Conservation (phyloP, 2,888 invertebrate species). For the Agrochola macilenta region DNA sequence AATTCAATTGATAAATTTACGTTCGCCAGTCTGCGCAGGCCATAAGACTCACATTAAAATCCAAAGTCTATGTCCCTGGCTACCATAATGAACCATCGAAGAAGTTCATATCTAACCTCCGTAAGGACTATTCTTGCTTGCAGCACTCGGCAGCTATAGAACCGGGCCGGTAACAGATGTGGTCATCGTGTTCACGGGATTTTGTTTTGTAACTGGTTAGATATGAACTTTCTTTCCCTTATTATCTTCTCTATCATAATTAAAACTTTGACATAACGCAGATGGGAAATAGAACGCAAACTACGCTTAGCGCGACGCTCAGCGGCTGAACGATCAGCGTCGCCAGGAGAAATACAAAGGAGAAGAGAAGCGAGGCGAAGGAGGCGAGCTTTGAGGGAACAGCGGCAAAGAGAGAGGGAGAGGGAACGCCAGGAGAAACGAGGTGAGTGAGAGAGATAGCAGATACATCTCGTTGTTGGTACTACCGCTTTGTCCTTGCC, state of each 20-base stretch:
- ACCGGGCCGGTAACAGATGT: too few species aligned
- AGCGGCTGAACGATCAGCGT: conserved; percentile 82
- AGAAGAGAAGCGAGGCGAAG: conserved; percentile 77
- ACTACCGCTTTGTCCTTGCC: neutral
- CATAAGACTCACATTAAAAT: neutral
- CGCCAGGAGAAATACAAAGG: conserved; percentile 78
- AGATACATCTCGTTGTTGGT: neutral
- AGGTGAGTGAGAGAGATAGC: conserved; percentile 33
- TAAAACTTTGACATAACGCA: conserved; percentile 45
- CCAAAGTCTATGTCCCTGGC: neutral
- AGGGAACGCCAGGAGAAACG: conserved; percentile 63
- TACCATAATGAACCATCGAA: too few species aligned
- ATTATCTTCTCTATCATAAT: neutral
- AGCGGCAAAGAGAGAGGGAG: conserved; percentile 69
- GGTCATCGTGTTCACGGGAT: too few species aligned
- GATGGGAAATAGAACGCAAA: conserved; percentile 98
- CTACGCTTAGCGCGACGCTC: conserved; percentile 93
- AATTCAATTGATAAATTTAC: too few species aligned
- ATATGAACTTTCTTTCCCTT: too few species aligned
- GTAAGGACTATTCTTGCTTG: too few species aligned
- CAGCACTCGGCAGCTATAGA: too few species aligned
- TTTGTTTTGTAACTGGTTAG: too few species aligned
- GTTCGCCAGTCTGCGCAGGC: too few species aligned
- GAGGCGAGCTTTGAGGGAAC: conserved; percentile 70
- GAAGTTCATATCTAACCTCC: too few species aligned